Evolutionary conservation across 2,888 invertebrate species (phyloP).

Genomic region (Antheraea yamamai): DNA sequence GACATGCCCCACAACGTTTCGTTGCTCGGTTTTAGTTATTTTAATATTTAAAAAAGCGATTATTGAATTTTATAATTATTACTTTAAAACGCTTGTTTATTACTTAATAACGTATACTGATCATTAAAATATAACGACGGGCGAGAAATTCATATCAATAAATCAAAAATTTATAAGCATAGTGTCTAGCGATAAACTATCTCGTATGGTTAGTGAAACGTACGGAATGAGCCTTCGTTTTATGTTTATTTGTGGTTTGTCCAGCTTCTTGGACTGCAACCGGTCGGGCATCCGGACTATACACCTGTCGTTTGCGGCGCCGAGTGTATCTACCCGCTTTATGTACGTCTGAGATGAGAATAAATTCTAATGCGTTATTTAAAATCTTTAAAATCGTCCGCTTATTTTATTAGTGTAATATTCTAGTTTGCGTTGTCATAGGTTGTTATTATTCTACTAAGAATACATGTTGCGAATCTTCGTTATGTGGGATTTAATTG

Average conservation of each 20-base stretch:
- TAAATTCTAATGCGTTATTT: slow-evolving; percentile 6
- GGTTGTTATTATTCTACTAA: not conserved
- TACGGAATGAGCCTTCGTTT: slow-evolving; percentile 10
- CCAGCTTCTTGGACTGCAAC: slow-evolving; percentile 31
- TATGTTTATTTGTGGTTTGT: slow-evolving; percentile 6
- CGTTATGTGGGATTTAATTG: slow-evolving; percentile 1
- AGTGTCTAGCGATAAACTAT: not conserved
- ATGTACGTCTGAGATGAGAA: slow-evolving; percentile 8
- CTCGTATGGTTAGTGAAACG: not conserved
- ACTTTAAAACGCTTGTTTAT: not conserved
- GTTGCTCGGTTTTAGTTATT: not conserved
- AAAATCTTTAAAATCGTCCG: not conserved
- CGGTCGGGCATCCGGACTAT: slow-evolving; percentile 52
- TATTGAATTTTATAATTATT: not conserved
- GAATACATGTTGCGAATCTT: not conserved
- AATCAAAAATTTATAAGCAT: not conserved
- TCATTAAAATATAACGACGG: not conserved
- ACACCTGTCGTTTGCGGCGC: slow-evolving; percentile 44
- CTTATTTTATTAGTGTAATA: slow-evolving; percentile 1
- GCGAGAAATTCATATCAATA: not conserved
- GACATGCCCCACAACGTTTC: not conserved
- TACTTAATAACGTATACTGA: not conserved
- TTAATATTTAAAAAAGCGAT: not conserved
- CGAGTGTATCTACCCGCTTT: slow-evolving; percentile 10
- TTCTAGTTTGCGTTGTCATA: not conserved